Evolutionary conservation across 2,888 invertebrate genomes (phyloP).

Genomic region (Brachyopa scutellaris): DNA sequence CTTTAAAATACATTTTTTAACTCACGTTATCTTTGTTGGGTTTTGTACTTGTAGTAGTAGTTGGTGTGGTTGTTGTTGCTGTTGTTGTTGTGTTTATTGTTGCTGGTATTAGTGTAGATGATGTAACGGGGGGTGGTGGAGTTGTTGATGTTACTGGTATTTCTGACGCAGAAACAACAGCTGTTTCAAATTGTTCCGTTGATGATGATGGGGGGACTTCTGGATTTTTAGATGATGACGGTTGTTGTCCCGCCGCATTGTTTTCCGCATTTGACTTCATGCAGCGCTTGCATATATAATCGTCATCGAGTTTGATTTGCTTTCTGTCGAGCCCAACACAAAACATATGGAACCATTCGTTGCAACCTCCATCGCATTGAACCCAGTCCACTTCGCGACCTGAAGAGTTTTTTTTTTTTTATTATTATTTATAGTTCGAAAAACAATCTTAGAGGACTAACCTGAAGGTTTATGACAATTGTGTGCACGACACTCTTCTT

Average conservation of each 20-base stretch:
- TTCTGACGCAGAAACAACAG: not conserved
- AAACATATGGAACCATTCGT: constrained; percentile 98
- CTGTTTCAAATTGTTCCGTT: not conserved
- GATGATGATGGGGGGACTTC: constrained; percentile 11
- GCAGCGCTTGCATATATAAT: constrained; percentile 90
- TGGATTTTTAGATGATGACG: not conserved
- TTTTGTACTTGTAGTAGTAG: constrained; percentile 59
- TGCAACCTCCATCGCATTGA: constrained; percentile 97
- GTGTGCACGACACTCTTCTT: constrained; percentile 89
- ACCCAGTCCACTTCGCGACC: constrained; percentile 98
- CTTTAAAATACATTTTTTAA: constrained; percentile 22
- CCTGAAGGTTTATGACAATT: constrained; percentile 88
- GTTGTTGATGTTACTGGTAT: not conserved
- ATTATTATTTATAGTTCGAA: too few relatives aligned
- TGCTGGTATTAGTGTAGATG: constrained; percentile 5
- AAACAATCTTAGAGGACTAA: too few relatives aligned
- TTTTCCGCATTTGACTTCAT: constrained; percentile 62
- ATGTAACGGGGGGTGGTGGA: not conserved
- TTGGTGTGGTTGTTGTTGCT: not conserved
- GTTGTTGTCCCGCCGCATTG: not conserved
- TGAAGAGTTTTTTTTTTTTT: constrained; percentile 74
- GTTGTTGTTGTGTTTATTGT: too few relatives aligned
- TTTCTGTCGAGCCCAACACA: constrained; percentile 94
- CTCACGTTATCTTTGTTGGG: constrained; percentile 47
- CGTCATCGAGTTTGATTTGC: constrained; percentile 92